Base-by-base conservation (phyloP, 2,797 vertebrate species). In the Muscicapa comitata region DNA sequence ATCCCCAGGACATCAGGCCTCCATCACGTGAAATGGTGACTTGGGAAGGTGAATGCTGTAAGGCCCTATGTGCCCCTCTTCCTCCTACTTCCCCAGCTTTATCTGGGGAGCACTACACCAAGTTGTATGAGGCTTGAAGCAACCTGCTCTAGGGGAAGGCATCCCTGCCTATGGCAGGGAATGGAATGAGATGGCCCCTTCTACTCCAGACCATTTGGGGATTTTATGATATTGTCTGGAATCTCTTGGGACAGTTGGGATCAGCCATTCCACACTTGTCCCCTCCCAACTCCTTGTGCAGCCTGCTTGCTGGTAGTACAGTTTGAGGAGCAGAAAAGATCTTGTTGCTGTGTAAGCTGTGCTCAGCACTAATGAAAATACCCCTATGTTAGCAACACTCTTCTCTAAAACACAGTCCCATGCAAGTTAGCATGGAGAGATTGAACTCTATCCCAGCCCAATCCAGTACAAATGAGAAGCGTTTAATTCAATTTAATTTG, bases 1-100 rank as follows among this genome's bases (percentile, higher is more conserved):
- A 42, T n/a, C 38, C 28, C 10, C 50, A 70, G 61, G 54, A 62
- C 8, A 67, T 42, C 48, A 35, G 57, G 79, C 20, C 24, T 79
- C 15, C 40, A 23, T 70, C 40, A 16, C 5, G 3, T 5, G 4
- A n/a, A 45, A 18, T 2, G 4, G 53, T 83, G 38, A n/a, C 35
- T 65, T 65, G 45, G 24, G 57, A 70, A 75, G 9, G n/a, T 0
- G 0, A 61, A 45, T 24, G 11, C 42, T 23, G 0, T 61, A 53
- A 45, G 21, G 33, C 37, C 9, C 9, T 50, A 43, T 1, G 3
- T 61, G 8, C 7, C 62, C 26, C 9, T 31, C 38, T 75, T 80
- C 38, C 13, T 53, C 19, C 13, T 40, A 6, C 53, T 88, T 53
- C 14, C 5, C 28, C n/a, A 26, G 9, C 25, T 68, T 54, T 75